Evolutionary conservation across 1,140 invertebrate genomes (phyloP).

Genomic region (Copidosoma floridanum): DNA sequence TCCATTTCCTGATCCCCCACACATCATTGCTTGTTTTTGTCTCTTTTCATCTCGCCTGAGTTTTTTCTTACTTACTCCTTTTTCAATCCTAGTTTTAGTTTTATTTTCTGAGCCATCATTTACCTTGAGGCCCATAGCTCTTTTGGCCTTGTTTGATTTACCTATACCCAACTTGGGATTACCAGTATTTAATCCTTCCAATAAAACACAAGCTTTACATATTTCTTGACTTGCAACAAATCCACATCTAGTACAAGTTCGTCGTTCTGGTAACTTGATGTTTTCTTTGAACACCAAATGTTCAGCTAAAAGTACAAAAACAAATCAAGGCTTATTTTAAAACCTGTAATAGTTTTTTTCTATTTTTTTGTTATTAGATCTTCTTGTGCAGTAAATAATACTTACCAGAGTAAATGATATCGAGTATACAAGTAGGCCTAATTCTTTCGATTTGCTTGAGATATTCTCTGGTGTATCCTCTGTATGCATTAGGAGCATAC

Average conservation of each 20-base stretch:
- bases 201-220: slow-evolving; percentile 94
- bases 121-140: slow-evolving; percentile 39
- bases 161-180: slow-evolving; percentile 83
- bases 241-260: slow-evolving; percentile 82
- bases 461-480: slow-evolving; percentile 88
- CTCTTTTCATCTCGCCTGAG: slow-evolving; percentile 7
- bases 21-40: too few relatives aligned
- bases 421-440: slow-evolving; percentile 90
- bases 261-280: slow-evolving; percentile 77
- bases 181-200: slow-evolving; percentile 94
- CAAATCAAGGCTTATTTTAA: slow-evolving; percentile 2
- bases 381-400: too few relatives aligned
- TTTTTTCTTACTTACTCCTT: slow-evolving; percentile 12
- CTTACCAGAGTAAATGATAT: slow-evolving; percentile 94
- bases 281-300: slow-evolving; percentile 78
- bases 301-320: slow-evolving; percentile 69
- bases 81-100: background rate
- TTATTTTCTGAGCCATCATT: slow-evolving; percentile 22
- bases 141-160: slow-evolving; percentile 77
- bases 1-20: background rate
- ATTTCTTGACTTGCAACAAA: slow-evolving; percentile 95
- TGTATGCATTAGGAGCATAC: slow-evolving; percentile 97
- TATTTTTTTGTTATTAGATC: too few relatives aligned
- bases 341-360: slow-evolving; percentile 2
- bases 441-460: slow-evolving; percentile 97